Percentiles rank a stretch among this genome's conserved stretches.
These are phyloP conservation scores for Phalacrocorax aristotelis DNA, from an alignment of 2,113 vertebrate species.

Conservation along the genomic window DNA sequence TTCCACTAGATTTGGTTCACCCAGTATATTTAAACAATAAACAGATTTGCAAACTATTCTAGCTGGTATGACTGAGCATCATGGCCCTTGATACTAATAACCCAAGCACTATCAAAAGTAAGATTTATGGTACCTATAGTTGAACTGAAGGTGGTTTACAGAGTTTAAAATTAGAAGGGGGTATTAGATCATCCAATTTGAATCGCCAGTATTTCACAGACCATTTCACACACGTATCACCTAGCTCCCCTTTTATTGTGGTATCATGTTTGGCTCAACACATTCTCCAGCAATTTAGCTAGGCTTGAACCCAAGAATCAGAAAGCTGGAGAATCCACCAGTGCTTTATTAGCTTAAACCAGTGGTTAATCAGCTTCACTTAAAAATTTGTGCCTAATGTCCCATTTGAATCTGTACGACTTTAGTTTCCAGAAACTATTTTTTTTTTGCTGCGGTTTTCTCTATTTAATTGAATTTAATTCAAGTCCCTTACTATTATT, in stretches of 20 bases:
- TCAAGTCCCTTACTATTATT: background rate
- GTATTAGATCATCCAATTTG: background rate
- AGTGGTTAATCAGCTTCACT: background rate
- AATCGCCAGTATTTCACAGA: background rate
- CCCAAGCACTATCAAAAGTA: background rate
- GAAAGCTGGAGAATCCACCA: background rate
- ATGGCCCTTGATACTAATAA: background rate
- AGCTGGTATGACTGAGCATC: background rate
- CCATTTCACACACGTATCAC: background rate
- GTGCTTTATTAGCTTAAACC: background rate
- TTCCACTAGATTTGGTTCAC: background rate
- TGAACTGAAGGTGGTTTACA: background rate
- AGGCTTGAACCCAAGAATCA: background rate
- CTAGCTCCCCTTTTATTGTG: background rate
- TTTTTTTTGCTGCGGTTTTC: background rate
- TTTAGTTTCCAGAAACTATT: background rate
- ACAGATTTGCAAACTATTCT: background rate
- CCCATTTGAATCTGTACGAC: background rate
- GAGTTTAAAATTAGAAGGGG: background rate
- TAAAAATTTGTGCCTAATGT: background rate
- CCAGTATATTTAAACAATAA: background rate
- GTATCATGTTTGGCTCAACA: background rate
- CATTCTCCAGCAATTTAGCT: background rate
- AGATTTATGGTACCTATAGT: background rate
- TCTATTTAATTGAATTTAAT: background rate